A percentile compares a stretch with the other conserved stretches of the same genome.
These are phyloP conservation scores for Poeciliopsis presidionis DNA, from an alignment of 2,797 vertebrate genomes.

Conservation along the genomic window DNA sequence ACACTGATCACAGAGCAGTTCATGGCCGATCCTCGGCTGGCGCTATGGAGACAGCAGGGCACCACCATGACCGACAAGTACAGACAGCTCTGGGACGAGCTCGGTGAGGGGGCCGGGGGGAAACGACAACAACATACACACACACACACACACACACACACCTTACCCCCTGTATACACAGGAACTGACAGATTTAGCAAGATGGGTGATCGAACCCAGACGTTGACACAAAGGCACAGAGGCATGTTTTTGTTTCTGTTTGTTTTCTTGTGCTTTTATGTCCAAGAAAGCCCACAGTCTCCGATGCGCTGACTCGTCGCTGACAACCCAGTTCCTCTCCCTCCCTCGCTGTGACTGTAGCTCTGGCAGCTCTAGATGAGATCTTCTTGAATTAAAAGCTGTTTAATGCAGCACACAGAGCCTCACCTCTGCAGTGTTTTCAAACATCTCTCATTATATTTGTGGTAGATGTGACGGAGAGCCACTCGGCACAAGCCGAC, in stretches of 20 bases:
- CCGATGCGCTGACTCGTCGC: constrained; percentile 31
- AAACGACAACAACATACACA: constrained; percentile 12
- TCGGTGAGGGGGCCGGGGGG: constrained; percentile 84
- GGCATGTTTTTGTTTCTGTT: constrained; percentile 25
- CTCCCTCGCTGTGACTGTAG: constrained; percentile 35
- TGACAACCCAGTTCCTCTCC: constrained; percentile 36
- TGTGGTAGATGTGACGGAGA: constrained; percentile 53
- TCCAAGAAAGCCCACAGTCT: constrained; percentile 39
- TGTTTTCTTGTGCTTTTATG: constrained; percentile 54
- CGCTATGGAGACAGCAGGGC: constrained; percentile 97
- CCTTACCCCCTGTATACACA: constrained; percentile 4
- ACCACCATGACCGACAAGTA: constrained; percentile 99
- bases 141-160: constrained; percentile 4
- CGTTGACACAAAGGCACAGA: constrained; percentile 43
- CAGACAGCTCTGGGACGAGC: constrained; percentile 98
- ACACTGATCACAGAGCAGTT: constrained; percentile 99
- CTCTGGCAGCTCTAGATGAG: constrained; percentile 49
- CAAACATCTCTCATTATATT: constrained; percentile 42
- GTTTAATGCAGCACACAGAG: constrained; percentile 41
- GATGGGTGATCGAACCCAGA: constrained; percentile 56
- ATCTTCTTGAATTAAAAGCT: constrained; percentile 59
- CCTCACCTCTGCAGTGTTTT: constrained; percentile 49
- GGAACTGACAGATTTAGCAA: constrained; percentile 52
- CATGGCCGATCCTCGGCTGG: constrained; percentile 96
- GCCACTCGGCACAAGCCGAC: constrained; percentile 22